These are phyloP conservation scores for Drosophila pruinosa DNA, from an alignment of 1,140 invertebrate species.

Conservation along the genomic window DNA sequence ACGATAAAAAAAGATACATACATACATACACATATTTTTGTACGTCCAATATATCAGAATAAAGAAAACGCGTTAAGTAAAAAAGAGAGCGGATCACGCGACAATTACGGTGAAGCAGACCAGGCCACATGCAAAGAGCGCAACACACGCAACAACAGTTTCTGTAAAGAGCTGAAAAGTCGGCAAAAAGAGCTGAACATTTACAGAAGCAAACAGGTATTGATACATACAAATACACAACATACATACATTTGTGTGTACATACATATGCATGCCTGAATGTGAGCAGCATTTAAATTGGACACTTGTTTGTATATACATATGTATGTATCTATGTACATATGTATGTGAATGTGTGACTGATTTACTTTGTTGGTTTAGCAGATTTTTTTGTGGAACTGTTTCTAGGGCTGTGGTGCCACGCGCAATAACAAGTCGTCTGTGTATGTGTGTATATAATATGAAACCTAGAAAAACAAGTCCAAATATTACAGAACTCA, in stretches of 20 bases:
- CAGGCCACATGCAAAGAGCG: constrained; percentile 35
- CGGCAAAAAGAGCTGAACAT: constrained; percentile 56
- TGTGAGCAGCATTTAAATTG: constrained; percentile 54
- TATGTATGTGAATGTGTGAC: constrained; percentile 11
- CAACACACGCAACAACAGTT: constrained; percentile 55
- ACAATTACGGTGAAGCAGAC: not conserved
- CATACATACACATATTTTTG: not conserved
- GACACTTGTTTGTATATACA: constrained; percentile 38
- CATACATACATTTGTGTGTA: constrained; percentile 16
- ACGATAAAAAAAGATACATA: constrained; percentile 18
- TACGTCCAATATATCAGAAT: constrained; percentile 8
- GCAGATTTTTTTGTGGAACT: constrained; percentile 60
- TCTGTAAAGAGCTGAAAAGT: constrained; percentile 39
- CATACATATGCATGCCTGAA: constrained; percentile 11
- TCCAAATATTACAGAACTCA: not conserved
- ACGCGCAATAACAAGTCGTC: constrained; percentile 45
- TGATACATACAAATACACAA: constrained; percentile 11
- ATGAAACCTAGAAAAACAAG: constrained; percentile 21
- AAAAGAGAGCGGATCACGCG: constrained; percentile 21
- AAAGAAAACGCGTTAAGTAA: constrained; percentile 8
- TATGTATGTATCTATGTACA: constrained; percentile 1
- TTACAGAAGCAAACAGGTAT: constrained; percentile 62
- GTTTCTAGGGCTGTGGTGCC: constrained; percentile 49
- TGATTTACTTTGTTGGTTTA: constrained; percentile 53
- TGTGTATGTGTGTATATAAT: constrained; percentile 12